Conservation (phyloP, 1,140 invertebrate genomes). For the Cardiocondyla obscurior region DNA sequence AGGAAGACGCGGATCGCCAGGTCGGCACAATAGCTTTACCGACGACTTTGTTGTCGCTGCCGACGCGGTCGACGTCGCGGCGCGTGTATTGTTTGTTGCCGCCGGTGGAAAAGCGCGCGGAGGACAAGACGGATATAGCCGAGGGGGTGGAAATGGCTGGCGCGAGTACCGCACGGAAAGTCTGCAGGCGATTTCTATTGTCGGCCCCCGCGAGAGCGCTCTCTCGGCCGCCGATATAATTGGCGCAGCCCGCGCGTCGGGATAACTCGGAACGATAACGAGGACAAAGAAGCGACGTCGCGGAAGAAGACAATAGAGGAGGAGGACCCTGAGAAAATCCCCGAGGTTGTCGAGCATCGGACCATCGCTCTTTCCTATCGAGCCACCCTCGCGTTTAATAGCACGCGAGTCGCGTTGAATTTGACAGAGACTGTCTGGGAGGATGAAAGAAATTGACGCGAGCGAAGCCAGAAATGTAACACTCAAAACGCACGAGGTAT, state of each 20-base stretch:
- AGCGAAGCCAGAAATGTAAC: too few species aligned
- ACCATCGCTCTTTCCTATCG: not conserved
- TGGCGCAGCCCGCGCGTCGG: conserved; percentile 65
- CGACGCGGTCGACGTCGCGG: conserved; percentile 6
- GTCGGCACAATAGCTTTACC: conserved; percentile 53
- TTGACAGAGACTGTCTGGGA: conserved; percentile 53
- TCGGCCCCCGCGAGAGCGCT: conserved; percentile 60
- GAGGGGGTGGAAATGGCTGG: conserved; percentile 29
- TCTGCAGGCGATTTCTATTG: conserved; percentile 73
- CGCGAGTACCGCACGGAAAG: conserved; percentile 26
- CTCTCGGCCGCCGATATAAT: conserved; percentile 73
- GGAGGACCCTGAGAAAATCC: conserved; percentile 57
- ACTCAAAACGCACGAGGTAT: too few species aligned
- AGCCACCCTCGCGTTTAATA: conserved; percentile 33
- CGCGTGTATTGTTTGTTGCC: conserved; percentile 58
- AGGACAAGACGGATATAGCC: conserved; percentile 27
- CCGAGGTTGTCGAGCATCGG: conserved; percentile 25
- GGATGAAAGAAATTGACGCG: conserved; percentile 2
- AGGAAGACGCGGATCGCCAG: conserved; percentile 36
- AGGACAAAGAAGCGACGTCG: conserved; percentile 64
- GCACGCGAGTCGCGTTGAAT: conserved; percentile 49
- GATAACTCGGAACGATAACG: conserved; percentile 72
- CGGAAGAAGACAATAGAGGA: conserved; percentile 60
- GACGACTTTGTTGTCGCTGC: conserved; percentile 42
- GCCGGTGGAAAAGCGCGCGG: conserved; percentile 41